Percentiles rank a stretch among this genome's conserved stretches.
Conservation (phyloP, 2,113 vertebrate species). For the Erinaceus europaeus region DNA sequence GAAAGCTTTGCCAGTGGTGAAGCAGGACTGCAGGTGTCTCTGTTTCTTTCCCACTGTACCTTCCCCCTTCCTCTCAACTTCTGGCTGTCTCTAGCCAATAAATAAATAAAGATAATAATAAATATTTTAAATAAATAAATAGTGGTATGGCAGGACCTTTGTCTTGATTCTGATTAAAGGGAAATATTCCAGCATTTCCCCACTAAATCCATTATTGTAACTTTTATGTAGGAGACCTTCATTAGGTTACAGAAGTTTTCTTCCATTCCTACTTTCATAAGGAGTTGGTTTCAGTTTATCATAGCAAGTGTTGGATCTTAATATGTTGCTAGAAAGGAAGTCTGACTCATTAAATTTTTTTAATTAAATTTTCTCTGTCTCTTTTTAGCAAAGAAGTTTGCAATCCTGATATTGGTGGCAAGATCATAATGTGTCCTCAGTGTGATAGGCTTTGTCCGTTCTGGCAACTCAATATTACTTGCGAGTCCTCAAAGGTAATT, state of each 20-base stretch:
- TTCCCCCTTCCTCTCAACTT: too few relatives aligned
- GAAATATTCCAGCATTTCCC: background rate
- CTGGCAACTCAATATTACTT: slow-evolving; percentile 94
- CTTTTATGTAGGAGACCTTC: background rate
- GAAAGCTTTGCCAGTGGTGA: too few relatives aligned
- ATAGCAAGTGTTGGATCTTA: background rate
- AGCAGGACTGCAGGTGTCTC: too few relatives aligned
- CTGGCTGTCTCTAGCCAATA: too few relatives aligned
- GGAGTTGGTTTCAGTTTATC: background rate
- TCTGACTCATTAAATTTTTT: background rate
- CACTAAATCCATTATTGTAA: background rate
- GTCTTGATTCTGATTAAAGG: background rate
- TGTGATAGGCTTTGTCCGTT: slow-evolving; percentile 90
- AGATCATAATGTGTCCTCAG: slow-evolving; percentile 94
- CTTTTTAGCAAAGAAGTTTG: slow-evolving; percentile 88
- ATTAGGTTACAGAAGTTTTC: background rate
- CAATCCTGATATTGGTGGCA: slow-evolving; percentile 89
- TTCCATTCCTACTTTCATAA: background rate
- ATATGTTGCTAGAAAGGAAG: background rate
- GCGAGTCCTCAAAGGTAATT: slow-evolving; percentile 92
- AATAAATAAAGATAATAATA: too few relatives aligned
- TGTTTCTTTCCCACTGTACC: too few relatives aligned
- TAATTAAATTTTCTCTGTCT: slow-evolving; percentile 15
- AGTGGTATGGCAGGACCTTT: background rate
- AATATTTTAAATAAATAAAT: too few relatives aligned